Evolutionary conservation across 2,888 invertebrate species (phyloP).

Genomic region (Taphrorychus bicolor): DNA sequence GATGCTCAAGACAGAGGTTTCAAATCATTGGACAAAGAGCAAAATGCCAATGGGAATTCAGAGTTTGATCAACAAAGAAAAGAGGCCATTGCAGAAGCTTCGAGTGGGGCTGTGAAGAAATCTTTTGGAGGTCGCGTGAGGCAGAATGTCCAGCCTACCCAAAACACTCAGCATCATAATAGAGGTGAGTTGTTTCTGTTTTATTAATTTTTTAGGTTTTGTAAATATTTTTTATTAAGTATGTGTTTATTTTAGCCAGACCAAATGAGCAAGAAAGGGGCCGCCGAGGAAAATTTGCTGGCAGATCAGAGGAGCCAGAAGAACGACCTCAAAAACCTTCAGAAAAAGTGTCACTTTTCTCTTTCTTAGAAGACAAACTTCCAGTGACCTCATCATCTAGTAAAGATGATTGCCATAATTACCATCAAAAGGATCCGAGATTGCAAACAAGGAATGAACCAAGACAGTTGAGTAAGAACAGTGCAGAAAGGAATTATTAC

Average conservation of each 20-base stretch:
- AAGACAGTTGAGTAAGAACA: not conserved
- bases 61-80: slow-evolving; percentile 91
- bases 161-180: slow-evolving; percentile 24
- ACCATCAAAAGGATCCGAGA: slow-evolving; percentile 36
- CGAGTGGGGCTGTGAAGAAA: slow-evolving; percentile 64
- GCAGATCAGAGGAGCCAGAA: slow-evolving; percentile 62
- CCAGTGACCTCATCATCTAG: slow-evolving; percentile 57
- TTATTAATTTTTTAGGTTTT: no score
- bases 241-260: slow-evolving; percentile 16
- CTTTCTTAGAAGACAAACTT: slow-evolving; percentile 82
- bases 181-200: slow-evolving; percentile 5
- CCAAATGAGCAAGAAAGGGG: slow-evolving; percentile 27
- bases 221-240: not conserved
- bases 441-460: slow-evolving; percentile 22
- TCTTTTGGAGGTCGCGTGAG: slow-evolving; percentile 65
- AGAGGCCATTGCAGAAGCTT: slow-evolving; percentile 89
- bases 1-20: slow-evolving; percentile 68
- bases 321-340: slow-evolving; percentile 74
- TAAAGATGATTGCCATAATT: slow-evolving; percentile 20
- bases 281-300: slow-evolving; percentile 35
- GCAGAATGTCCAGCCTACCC: slow-evolving; percentile 48
- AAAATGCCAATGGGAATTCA: slow-evolving; percentile 57
- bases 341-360: slow-evolving; percentile 80
- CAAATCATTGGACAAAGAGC: slow-evolving; percentile 70
- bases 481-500: no score